A percentile compares a stretch with the other conserved stretches of the same genome.
phyloP scores from a whole-genome alignment of 2,797 vertebrate genomes.

The Coregonus sp. region DNA sequence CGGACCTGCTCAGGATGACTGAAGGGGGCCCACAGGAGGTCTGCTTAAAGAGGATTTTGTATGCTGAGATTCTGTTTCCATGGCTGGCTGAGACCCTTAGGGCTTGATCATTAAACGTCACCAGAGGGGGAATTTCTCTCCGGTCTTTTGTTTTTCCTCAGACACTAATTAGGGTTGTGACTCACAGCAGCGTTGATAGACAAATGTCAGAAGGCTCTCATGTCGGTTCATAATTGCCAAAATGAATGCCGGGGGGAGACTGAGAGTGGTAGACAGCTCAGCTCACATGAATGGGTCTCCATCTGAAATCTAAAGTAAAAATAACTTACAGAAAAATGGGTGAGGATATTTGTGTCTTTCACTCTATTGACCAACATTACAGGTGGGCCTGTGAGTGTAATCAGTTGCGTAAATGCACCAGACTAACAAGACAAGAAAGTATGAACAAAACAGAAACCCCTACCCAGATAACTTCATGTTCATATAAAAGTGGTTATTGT shows the following conservation, averaged over 20 bases:
- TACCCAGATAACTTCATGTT: not conserved
- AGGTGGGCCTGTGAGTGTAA: not conserved
- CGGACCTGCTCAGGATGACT: not conserved
- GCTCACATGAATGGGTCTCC: slow-evolving; percentile 34
- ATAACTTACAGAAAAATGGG: slow-evolving; percentile 14
- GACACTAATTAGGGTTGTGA: slow-evolving; percentile 75
- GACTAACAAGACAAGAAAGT: not conserved
- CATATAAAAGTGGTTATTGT: not conserved
- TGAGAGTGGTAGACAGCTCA: slow-evolving; percentile 32
- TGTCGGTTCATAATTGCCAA: slow-evolving; percentile 71
- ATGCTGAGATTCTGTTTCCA: not conserved
- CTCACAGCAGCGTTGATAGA: slow-evolving; percentile 73
- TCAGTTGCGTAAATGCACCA: not conserved
- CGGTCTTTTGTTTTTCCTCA: slow-evolving; percentile 34
- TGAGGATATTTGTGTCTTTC: not conserved
- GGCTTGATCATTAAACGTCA: slow-evolving; percentile 63
- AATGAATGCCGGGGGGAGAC: slow-evolving; percentile 64
- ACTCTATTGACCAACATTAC: not conserved
- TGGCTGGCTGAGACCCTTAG: slow-evolving; percentile 34
- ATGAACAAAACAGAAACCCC: not conserved
- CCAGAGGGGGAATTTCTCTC: slow-evolving; percentile 48
- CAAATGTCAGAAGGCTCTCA: slow-evolving; percentile 77
- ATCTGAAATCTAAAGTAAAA: slow-evolving; percentile 60
- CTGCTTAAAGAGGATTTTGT: not conserved
- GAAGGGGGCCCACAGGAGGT: not conserved